Evolutionary conservation across 2,113 vertebrate genomes (phyloP).

Genomic region (Menidia beryllina): DNA sequence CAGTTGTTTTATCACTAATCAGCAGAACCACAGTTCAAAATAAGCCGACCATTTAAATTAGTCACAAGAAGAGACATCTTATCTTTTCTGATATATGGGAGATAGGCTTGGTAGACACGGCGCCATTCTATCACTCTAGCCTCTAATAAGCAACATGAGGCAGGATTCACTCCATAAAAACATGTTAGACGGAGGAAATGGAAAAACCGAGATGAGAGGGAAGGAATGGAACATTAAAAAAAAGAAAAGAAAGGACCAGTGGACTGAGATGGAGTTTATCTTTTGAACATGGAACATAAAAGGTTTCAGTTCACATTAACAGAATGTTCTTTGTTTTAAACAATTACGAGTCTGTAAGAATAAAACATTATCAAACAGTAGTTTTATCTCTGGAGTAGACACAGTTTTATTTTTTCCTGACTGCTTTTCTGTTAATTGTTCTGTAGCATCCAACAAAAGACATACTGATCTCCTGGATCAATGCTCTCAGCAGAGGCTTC

Average conservation of each 20-base stretch:
- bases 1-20: conserved; percentile 32
- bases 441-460: background rate
- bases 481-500: background rate
- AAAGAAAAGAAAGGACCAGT: conserved; percentile 3
- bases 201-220: background rate
- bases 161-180: conserved; percentile 19
- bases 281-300: conserved; percentile 1
- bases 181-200: conserved; percentile 3
- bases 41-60: conserved; percentile 35
- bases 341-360: conserved; percentile 7
- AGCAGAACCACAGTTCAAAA: conserved; percentile 33
- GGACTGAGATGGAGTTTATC: conserved; percentile 13
- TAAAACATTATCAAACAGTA: background rate
- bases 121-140: conserved; percentile 21
- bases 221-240: background rate
- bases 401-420: background rate
- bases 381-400: conserved; percentile 10
- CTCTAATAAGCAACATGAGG: conserved; percentile 37
- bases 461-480: background rate
- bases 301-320: conserved; percentile 13
- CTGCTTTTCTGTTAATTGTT: conserved; percentile 6
- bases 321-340: conserved; percentile 5
- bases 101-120: conserved; percentile 23
- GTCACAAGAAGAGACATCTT: conserved; percentile 31
- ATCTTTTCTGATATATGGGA: conserved; percentile 37